phyloP scores from a whole-genome alignment of 2,888 invertebrate species.

The Cinara cedri region DNA sequence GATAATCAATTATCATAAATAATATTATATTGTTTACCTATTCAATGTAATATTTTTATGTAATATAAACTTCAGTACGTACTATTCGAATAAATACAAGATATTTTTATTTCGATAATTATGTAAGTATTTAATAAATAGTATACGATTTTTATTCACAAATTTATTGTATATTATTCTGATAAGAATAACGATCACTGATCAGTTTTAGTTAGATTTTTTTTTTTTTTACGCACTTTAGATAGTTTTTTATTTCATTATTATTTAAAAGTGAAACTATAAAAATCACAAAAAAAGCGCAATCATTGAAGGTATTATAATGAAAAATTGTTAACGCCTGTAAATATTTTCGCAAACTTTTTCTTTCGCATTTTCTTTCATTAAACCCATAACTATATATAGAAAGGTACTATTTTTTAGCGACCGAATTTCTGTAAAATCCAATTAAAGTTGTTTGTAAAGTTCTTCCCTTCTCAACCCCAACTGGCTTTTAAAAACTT shows the following conservation, averaged over 20 bases:
- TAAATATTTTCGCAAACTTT: conserved; percentile 41
- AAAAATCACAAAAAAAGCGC: background rate
- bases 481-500: conserved; percentile 33
- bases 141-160: no score
- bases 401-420: background rate
- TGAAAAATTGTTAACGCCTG: conserved; percentile 12
- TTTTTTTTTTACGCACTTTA: background rate
- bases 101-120: no score
- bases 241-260: background rate
- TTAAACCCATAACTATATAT: background rate
- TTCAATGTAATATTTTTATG: no score
- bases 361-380: conserved; percentile 30
- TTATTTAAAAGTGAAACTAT: background rate
- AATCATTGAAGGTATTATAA: conserved; percentile 9
- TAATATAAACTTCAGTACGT: no score
- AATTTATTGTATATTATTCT: no score
- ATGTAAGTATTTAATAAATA: no score
- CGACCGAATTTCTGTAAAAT: conserved; percentile 18
- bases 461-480: conserved; percentile 23
- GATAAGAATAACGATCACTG: no score
- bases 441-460: conserved; percentile 39
- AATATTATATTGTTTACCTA: no score
- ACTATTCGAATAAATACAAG: no score
- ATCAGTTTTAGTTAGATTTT: background rate
- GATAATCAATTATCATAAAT: no score